These are phyloP conservation scores for Zaprionus lineosus DNA, from an alignment of 2,888 invertebrate species.

Conservation along the genomic window DNA sequence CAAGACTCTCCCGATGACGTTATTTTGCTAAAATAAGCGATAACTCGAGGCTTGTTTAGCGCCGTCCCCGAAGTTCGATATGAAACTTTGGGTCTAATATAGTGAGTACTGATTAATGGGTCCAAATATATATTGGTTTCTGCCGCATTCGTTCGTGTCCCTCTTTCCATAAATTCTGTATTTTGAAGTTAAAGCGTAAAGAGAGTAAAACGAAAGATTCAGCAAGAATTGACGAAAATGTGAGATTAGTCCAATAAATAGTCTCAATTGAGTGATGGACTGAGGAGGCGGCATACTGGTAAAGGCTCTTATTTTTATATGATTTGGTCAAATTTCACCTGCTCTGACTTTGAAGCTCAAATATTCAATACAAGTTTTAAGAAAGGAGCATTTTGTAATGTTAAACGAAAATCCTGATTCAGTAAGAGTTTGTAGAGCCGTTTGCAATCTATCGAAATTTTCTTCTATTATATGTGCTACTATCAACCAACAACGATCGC, in stretches of 20 bases:
- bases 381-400: constrained; percentile 2
- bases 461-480: background rate
- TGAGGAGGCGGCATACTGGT: constrained; percentile 2
- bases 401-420: background rate
- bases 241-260: constrained; percentile 3
- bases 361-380: constrained; percentile 6
- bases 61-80: constrained; percentile 10
- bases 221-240: background rate
- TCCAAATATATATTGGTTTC: constrained; percentile 6
- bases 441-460: background rate
- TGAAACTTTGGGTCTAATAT: constrained; percentile 17
- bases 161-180: background rate
- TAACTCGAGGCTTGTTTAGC: background rate
- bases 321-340: constrained; percentile 11
- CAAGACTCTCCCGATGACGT: no score
- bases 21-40: constrained; percentile 2
- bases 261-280: constrained; percentile 1
- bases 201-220: no score
- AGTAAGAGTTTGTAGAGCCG: background rate
- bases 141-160: background rate
- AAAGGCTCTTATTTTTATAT: background rate
- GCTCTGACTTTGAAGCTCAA: constrained; percentile 10
- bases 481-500: background rate
- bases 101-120: constrained; percentile 11
- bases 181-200: constrained; percentile 2